phyloP scores from a whole-genome alignment of 1,140 invertebrate species.

The Ditylenchus dipsaci region DNA sequence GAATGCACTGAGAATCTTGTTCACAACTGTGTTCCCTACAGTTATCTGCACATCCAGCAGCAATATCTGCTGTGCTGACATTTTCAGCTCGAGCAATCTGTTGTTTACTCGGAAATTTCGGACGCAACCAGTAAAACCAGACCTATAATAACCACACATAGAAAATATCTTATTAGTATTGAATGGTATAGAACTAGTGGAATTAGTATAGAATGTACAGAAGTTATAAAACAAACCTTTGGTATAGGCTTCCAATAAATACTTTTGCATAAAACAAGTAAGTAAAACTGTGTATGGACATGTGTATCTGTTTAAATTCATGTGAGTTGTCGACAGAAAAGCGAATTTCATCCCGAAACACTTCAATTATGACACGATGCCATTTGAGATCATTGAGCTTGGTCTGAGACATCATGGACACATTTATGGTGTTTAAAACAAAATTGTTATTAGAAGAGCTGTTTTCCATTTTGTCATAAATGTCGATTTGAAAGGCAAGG shows the following conservation, averaged over 20 bases:
- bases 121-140: slow-evolving; percentile 41
- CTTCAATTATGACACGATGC: slow-evolving; percentile 41
- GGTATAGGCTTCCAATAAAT: slow-evolving; percentile 16
- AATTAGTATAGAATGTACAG: too few relatives aligned
- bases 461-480: neutral
- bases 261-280: neutral
- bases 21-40: slow-evolving; percentile 33
- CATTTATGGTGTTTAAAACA: neutral
- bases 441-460: neutral
- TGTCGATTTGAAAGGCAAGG: slow-evolving; percentile 1
- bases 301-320: slow-evolving; percentile 14
- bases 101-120: slow-evolving; percentile 35
- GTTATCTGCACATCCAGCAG: slow-evolving; percentile 32
- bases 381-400: slow-evolving; percentile 41
- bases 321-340: slow-evolving; percentile 39
- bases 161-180: too few relatives aligned
- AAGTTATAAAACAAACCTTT: too few relatives aligned
- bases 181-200: too few relatives aligned
- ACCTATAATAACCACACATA: too few relatives aligned
- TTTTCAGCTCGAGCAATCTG: slow-evolving; percentile 12
- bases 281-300: neutral
- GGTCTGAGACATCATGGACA: slow-evolving; percentile 14
- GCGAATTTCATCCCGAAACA: slow-evolving; percentile 38
- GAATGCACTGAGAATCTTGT: slow-evolving; percentile 38
- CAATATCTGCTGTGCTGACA: slow-evolving; percentile 24